These are phyloP conservation scores for Donacobius atricapilla DNA, from an alignment of 2,113 vertebrate species.

Conservation along the genomic window DNA sequence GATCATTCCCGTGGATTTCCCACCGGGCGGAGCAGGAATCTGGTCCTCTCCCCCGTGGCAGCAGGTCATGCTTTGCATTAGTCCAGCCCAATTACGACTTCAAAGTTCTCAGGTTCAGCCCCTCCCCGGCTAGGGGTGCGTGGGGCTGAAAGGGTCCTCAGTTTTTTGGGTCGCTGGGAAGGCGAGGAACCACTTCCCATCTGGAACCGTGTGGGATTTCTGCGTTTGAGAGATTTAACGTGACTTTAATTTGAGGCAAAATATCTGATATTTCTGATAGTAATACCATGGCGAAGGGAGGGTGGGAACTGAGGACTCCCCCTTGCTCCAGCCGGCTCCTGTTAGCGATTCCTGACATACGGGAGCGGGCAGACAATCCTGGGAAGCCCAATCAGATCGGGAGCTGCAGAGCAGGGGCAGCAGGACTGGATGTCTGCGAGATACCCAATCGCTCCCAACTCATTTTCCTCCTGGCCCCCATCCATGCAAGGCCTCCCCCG, in stretches of 20 bases:
- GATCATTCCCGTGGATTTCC: not conserved
- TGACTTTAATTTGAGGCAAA: slow-evolving; percentile 77
- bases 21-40: not conserved
- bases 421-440: slow-evolving; percentile 37
- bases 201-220: slow-evolving; percentile 72
- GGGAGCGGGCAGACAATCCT: not conserved
- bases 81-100: slow-evolving; percentile 57
- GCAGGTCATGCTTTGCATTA: slow-evolving; percentile 60
- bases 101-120: slow-evolving; percentile 54
- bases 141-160: slow-evolving; percentile 44
- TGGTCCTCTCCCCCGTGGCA: not conserved
- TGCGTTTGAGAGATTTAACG: slow-evolving; percentile 71
- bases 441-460: not conserved
- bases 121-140: not conserved
- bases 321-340: slow-evolving; percentile 46
- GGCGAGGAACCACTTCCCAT: slow-evolving; percentile 60
- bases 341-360: slow-evolving; percentile 53
- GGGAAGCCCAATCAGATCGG: slow-evolving; percentile 30
- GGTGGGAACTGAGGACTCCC: not conserved
- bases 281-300: slow-evolving; percentile 50
- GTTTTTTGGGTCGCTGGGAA: not conserved
- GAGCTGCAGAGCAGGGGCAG: not conserved
- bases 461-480: not conserved
- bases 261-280: slow-evolving; percentile 76
- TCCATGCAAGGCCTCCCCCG: not conserved